Conservation (phyloP, 2,113 vertebrate species). For the Excalfactoria chinensis region DNA sequence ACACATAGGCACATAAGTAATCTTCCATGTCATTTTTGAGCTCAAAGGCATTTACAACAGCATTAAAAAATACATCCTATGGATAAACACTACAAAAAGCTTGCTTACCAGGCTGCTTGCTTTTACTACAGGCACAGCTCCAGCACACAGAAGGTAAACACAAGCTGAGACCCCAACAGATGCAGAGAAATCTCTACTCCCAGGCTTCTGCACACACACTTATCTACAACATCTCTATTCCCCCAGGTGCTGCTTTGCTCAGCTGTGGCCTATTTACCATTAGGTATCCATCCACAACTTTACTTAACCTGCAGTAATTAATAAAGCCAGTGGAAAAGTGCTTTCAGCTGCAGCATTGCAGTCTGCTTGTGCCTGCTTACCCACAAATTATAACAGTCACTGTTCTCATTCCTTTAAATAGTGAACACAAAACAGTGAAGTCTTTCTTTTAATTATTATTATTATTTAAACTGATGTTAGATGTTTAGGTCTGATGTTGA, state of each 20-base stretch:
- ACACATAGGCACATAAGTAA: background rate
- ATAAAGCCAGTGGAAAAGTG: background rate
- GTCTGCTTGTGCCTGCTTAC: background rate
- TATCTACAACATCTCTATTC: background rate
- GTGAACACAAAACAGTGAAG: background rate
- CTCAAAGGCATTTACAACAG: background rate
- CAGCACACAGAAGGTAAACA: background rate
- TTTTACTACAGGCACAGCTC: background rate
- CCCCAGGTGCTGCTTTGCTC: background rate
- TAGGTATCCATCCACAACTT: background rate
- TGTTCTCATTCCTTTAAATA: slow-evolving; percentile 1
- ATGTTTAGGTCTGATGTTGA: background rate
- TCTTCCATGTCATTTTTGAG: background rate
- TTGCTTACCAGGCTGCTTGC: background rate
- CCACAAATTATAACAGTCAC: background rate
- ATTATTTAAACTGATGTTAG: background rate
- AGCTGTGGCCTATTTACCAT: background rate
- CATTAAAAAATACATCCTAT: background rate
- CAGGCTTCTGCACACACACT: background rate
- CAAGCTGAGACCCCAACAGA: background rate
- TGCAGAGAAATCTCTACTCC: background rate
- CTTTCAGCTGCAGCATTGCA: background rate
- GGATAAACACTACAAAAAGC: background rate
- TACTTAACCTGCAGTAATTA: background rate
- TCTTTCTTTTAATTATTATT: background rate